A percentile compares a stretch with the other conserved stretches of the same genome.
Evolutionary conservation across 2,888 invertebrate species (phyloP).

Genomic region (Liopterus haemorrhoidalis): DNA sequence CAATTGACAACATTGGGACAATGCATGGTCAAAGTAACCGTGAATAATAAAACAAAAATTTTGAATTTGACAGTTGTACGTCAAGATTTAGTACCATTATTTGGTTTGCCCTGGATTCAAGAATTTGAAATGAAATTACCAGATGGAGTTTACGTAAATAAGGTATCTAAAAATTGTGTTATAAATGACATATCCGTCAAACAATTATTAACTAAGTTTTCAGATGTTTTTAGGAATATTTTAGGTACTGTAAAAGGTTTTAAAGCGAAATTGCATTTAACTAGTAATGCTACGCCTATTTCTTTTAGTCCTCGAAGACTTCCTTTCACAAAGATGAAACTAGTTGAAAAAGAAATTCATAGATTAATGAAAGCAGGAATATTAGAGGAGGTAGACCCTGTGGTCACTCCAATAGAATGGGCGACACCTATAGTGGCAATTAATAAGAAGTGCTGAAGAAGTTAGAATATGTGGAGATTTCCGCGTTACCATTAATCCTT

Average conservation of each 20-base stretch:
- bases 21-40: conserved; percentile 2
- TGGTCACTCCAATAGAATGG: neutral
- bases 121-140: conserved; percentile 7
- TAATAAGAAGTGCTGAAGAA: neutral
- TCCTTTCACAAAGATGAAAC: conserved; percentile 1
- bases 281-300: neutral
- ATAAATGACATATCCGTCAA: too few species aligned
- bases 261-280: conserved; percentile 6
- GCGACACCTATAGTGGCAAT: neutral
- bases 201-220: neutral
- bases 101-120: conserved; percentile 6
- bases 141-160: neutral
- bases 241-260: conserved; percentile 7
- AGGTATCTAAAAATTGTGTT: neutral
- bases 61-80: neutral
- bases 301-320: conserved; percentile 1
- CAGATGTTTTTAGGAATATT: conserved; percentile 5
- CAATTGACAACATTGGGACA: conserved; percentile 1
- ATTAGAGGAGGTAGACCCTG: neutral
- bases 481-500: conserved; percentile 8
- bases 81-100: conserved; percentile 2
- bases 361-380: neutral
- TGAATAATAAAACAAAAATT: conserved; percentile 1
- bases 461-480: conserved; percentile 10
- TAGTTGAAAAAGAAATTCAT: conserved; percentile 5